These are phyloP conservation scores for Zaprionus capensis DNA, from an alignment of 1,140 invertebrate species.

Conservation along the genomic window DNA sequence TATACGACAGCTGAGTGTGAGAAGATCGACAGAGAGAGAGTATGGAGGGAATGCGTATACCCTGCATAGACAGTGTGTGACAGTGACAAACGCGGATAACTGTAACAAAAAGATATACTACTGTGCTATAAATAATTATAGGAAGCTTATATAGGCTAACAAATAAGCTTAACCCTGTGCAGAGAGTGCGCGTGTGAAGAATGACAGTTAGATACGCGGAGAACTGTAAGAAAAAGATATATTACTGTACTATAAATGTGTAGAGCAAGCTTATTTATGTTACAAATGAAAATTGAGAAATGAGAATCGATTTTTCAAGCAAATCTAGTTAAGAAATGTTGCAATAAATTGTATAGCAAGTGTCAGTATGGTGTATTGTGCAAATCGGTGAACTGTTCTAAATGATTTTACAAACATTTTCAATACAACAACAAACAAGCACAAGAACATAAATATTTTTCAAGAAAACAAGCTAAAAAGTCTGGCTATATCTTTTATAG, in stretches of 20 bases:
- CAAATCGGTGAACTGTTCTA: too few relatives aligned
- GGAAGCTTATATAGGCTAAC: neutral
- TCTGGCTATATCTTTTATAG: too few relatives aligned
- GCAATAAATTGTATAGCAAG: neutral
- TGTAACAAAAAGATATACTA: neutral
- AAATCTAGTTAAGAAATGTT: neutral
- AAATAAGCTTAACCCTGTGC: neutral
- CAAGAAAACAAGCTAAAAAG: neutral
- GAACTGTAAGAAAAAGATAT: neutral
- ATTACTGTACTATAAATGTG: neutral
- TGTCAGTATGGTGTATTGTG: neutral
- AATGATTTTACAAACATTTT: too few relatives aligned
- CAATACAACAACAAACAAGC: too few relatives aligned
- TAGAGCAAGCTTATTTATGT: neutral
- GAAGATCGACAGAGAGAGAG: constrained; percentile 39
- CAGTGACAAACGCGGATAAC: neutral
- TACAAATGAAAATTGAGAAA: neutral
- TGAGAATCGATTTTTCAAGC: neutral
- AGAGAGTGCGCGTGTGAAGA: neutral
- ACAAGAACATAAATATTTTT: neutral
- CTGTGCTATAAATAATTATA: neutral
- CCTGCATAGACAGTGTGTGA: neutral
- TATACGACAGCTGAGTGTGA: constrained; percentile 57
- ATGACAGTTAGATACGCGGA: neutral
- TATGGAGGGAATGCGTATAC: neutral